Evolutionary conservation across 2,797 vertebrate genomes (phyloP), one percentile per base, ranked within the genome.

Genomic region (Gobio occitaniae): DNA sequence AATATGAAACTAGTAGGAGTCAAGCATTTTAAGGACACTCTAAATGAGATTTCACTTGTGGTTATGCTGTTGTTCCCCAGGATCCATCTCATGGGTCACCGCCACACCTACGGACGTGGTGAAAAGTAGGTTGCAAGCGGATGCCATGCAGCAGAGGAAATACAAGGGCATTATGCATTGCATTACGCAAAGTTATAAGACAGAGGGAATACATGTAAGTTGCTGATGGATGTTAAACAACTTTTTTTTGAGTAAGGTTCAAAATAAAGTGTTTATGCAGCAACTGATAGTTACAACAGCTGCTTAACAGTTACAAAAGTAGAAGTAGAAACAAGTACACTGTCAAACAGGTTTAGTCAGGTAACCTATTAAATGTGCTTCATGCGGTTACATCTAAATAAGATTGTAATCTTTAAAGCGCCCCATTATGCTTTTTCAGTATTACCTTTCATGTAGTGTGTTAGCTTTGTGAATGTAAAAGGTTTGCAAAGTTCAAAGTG

Each of bases 121-220:
- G 90, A 99, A 99, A 94, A 98, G 97, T 87, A 96, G 98, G 2
- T 90, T 99, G 90, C 98, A 99, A 93, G 98, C 98, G 0, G 98
- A 99, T n/a, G 93, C 95, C 19, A 94, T 97, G 90, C 93, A 95
- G 89, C 90, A 94, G 82, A 97, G 94, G 90, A 98, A 97, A 90
- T 99, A 98, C 93, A 96, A 78, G 69, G 98, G 98, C 16, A 92
- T 96, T 61, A 32, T 96, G 13, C 97, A 99, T 92, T 99, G 98
- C 90, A 97, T 99, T 90, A 63, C 90, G 76, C 94, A 97, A 91
- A 98, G 97, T 94, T 99, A 99, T 94, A 95, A 85, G 87, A 95
- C 94, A 0, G 98, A 99, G 89, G 98, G 98, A 21, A 81, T 95
- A 15, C 96, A 97, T 93, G 98, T 99, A 95, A 96, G 96, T 89